Percentiles rank a stretch among this genome's conserved stretches.
phyloP scores from a whole-genome alignment of 2,888 invertebrate species.

The Chironomus riparius region DNA sequence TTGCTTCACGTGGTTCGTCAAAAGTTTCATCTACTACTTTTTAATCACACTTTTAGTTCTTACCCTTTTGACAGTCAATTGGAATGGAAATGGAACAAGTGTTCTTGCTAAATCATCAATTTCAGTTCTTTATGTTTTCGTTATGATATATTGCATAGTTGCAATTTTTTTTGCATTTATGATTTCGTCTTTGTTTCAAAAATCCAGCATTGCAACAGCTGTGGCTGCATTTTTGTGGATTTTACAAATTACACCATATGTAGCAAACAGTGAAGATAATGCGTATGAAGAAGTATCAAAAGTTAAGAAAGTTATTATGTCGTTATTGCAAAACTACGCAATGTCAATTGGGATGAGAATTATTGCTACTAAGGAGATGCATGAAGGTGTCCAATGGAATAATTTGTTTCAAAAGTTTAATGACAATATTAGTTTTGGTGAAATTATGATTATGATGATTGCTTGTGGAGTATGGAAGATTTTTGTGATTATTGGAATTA shows the following conservation, averaged over 20 bases:
- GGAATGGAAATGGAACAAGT: neutral
- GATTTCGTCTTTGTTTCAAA: neutral
- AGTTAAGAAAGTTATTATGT: constrained; percentile 42
- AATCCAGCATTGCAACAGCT: neutral
- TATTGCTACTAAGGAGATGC: constrained; percentile 54
- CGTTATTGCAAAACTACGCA: constrained; percentile 52
- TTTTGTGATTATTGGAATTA: too few species aligned
- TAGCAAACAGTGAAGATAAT: constrained; percentile 30
- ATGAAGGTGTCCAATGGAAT: constrained; percentile 48
- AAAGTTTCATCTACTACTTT: constrained; percentile 54
- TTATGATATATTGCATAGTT: neutral
- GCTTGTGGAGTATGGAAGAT: too few species aligned
- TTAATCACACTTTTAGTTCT: constrained; percentile 48
- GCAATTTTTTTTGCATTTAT: neutral
- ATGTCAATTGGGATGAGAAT: constrained; percentile 72
- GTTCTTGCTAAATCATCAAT: neutral
- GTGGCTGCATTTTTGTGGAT: constrained; percentile 56
- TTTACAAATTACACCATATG: constrained; percentile 56
- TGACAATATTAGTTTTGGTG: constrained; percentile 58
- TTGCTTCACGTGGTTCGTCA: constrained; percentile 70
- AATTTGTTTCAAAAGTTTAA: constrained; percentile 56
- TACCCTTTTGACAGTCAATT: constrained; percentile 43
- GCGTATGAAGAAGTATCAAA: constrained; percentile 35
- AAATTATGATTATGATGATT: constrained; percentile 61
- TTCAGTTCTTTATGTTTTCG: neutral